Base-by-base conservation (phyloP, 2,797 vertebrate species). In the Rachycentron canadum region DNA sequence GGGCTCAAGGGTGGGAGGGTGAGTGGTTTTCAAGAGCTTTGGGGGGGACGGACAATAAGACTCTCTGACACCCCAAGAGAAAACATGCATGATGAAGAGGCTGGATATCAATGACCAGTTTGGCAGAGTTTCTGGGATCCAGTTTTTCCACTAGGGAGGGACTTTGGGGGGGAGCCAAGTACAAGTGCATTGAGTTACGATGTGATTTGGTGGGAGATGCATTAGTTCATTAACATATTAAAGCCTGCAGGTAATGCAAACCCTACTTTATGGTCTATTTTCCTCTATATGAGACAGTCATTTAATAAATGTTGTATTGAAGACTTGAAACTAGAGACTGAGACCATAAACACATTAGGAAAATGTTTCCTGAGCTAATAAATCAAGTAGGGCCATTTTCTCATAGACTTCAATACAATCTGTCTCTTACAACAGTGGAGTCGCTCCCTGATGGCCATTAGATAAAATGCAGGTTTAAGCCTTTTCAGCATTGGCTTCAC, bases 11-110 rank as follows among this genome's bases (percentile, higher is more conserved):
- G 77, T 76, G 76, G 72, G 85, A 56, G 66, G 58, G 73, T 34
- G 76, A 57, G 40, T 34, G 23, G 71, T 64, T 86, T 73, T 79
- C 49, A 60, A 73, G 70, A 52, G 59, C 57, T 73, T 69, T 34
- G 57, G 38, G 52, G 52, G 50, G 19, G 55, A 19, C 16, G 26
- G 62, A 89, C 91, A 92, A 92, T 79, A 61, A 80, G 36, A 14
- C 70, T 64, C 63, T 70, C 69, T 89, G 87, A 93, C 82, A 86
- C 73, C 69, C 75, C 40, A 43, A 78, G 70, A 88, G 75, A 87
- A 89, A 84, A 69, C 82, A 84, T 78, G 78, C 58, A 69, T 16
- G 17, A 70, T n/a, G 9, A 71, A 68, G 59, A 80, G 65, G 64
- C 61, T 21, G 16, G 43, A 73, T 80, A 78, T 85, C 84, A 86